Conservation (phyloP, 2,888 invertebrate genomes). For the Sycophila texana region DNA sequence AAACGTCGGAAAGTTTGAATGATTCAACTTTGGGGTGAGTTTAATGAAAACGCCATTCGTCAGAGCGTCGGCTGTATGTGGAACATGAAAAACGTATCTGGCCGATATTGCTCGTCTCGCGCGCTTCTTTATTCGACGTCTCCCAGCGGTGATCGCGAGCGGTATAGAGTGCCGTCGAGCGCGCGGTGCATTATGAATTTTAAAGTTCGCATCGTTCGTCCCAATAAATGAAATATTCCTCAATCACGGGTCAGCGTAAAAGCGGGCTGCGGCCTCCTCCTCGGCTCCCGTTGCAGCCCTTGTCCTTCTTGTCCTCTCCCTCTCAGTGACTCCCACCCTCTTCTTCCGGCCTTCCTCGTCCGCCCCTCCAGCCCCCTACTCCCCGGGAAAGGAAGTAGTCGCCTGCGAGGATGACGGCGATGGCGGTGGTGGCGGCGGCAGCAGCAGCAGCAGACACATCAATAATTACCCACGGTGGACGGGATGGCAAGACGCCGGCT, state of each 20-base stretch:
- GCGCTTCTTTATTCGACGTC: too few species aligned
- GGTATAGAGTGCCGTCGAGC: too few species aligned
- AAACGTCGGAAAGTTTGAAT: too few species aligned
- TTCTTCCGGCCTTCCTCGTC: not conserved
- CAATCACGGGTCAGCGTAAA: constrained; percentile 47
- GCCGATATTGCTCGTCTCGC: too few species aligned
- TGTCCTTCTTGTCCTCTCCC: constrained; percentile 13
- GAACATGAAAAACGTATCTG: too few species aligned
- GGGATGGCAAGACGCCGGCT: constrained; percentile 65
- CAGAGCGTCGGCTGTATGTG: too few species aligned
- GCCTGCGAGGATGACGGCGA: constrained; percentile 55
- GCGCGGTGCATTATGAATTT: not conserved
- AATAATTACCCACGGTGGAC: constrained; percentile 74
- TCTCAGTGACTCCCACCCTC: not conserved
- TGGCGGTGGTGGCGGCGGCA: constrained; percentile 60
- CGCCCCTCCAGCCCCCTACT: constrained; percentile 6
- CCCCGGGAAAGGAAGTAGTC: constrained; percentile 54
- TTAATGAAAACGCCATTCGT: too few species aligned
- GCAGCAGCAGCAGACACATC: constrained; percentile 73
- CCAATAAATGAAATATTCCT: constrained; percentile 41
- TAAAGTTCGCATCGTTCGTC: not conserved
- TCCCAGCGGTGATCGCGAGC: too few species aligned
- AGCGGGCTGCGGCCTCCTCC: constrained; percentile 17
- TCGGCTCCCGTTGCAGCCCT: not conserved
- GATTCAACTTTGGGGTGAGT: too few species aligned